Conservation (phyloP, 2,797 vertebrate genomes). For the Cottoperca gobio region DNA sequence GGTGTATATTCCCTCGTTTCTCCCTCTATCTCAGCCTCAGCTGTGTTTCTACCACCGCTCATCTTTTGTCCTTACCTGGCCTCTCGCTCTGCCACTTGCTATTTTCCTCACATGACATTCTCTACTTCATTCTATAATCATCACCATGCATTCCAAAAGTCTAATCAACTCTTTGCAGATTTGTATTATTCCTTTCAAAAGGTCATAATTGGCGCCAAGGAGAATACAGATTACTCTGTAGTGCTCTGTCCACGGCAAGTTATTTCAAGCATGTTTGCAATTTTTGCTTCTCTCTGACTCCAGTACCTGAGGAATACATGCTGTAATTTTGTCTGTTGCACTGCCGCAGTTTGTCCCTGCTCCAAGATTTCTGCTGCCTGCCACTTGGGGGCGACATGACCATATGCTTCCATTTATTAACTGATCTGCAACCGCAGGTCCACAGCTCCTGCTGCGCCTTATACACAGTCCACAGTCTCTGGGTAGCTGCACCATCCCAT, state of each 20-base stretch:
- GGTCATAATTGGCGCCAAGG: constrained; percentile 1
- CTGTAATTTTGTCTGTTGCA: constrained; percentile 45
- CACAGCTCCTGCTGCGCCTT: constrained; percentile 53
- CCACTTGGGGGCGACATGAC: constrained; percentile 85
- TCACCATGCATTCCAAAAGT: constrained; percentile 27
- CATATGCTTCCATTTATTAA: constrained; percentile 51
- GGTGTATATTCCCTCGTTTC: background rate
- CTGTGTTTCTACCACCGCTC: background rate
- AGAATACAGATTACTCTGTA: constrained; percentile 7
- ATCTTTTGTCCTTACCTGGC: constrained; percentile 45
- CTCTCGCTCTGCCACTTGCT: constrained; percentile 32
- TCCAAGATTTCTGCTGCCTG: constrained; percentile 46
- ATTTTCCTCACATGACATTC: constrained; percentile 25
- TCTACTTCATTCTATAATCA: constrained; percentile 27
- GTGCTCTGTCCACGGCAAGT: background rate
- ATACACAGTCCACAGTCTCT: constrained; percentile 49
- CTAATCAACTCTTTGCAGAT: constrained; percentile 26
- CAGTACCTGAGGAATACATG: constrained; percentile 28
- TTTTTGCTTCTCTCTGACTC: constrained; percentile 2
- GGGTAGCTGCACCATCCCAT: constrained; percentile 47
- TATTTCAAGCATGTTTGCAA: constrained; percentile 20
- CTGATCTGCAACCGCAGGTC: constrained; percentile 57
- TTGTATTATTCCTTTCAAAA: constrained; percentile 42
- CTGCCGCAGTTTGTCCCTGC: constrained; percentile 64
- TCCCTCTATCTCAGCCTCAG: background rate